phyloP scores from a whole-genome alignment of 2,797 vertebrate species.

The Ctenochaetus hawaiiensis region DNA sequence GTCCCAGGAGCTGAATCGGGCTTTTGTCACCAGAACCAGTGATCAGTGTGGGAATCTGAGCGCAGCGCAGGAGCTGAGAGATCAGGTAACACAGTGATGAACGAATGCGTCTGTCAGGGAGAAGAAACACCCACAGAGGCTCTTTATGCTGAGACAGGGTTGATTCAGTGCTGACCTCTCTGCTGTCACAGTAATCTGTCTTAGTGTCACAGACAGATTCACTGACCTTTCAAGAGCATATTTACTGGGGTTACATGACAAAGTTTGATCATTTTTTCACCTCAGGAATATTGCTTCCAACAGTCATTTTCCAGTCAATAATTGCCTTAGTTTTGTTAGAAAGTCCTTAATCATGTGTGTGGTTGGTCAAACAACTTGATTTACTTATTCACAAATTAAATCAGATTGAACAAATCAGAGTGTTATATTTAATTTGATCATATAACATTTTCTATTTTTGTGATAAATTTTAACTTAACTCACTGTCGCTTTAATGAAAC shows the following conservation, averaged over 20 bases:
- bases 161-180: slow-evolving; percentile 10
- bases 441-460: too few species aligned
- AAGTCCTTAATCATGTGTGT: too few species aligned
- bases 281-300: background rate
- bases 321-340: too few species aligned
- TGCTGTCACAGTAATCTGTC: slow-evolving; percentile 7
- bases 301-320: too few species aligned
- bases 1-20: slow-evolving; percentile 78
- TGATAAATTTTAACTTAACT: background rate
- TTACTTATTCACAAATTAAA: background rate
- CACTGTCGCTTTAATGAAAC: background rate
- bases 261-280: background rate
- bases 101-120: slow-evolving; percentile 30
- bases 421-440: too few species aligned
- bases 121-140: slow-evolving; percentile 21
- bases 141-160: slow-evolving; percentile 26
- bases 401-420: background rate
- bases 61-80: slow-evolving; percentile 73
- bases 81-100: slow-evolving; percentile 82
- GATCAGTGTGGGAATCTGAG: slow-evolving; percentile 83
- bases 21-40: slow-evolving; percentile 72
- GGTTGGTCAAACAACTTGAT: too few species aligned
- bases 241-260: background rate
- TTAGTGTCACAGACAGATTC: background rate
- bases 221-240: background rate